These are phyloP conservation scores for Thripadectes ignobilis DNA, from an alignment of 2,797 vertebrate genomes.

Conservation along the genomic window DNA sequence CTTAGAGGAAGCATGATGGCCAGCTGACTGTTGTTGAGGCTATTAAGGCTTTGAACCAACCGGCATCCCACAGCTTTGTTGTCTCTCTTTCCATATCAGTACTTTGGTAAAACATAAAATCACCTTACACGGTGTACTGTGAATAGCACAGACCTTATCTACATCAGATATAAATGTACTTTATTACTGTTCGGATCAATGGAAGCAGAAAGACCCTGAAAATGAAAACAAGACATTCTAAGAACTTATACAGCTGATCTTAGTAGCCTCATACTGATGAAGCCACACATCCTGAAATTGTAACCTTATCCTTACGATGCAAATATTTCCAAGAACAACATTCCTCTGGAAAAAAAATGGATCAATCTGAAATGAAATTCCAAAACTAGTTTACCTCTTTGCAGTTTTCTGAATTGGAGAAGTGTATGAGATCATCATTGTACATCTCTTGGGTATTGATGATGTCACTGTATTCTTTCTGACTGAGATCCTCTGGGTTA, in stretches of 20 bases:
- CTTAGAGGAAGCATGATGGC: not conserved
- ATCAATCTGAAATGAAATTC: not conserved
- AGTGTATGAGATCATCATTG: conserved; percentile 98
- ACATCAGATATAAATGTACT: not conserved
- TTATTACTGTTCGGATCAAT: not conserved
- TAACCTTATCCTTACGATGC: not conserved
- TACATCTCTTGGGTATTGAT: conserved; percentile 99
- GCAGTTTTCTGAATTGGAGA: conserved; percentile 99
- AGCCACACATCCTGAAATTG: not conserved
- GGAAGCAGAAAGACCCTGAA: not conserved
- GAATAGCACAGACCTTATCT: not conserved
- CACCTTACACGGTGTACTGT: not conserved
- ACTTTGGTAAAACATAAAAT: not conserved
- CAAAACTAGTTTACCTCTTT: conserved; percentile 87
- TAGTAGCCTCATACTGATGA: not conserved
- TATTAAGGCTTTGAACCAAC: not conserved
- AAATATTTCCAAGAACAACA: not conserved
- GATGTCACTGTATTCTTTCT: conserved; percentile 99
- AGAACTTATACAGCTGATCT: not conserved
- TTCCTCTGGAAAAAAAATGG: not conserved
- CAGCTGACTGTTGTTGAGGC: not conserved
- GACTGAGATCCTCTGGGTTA: conserved; percentile 98
- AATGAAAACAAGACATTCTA: not conserved
- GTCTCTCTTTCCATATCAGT: not conserved
- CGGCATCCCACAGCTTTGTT: not conserved